Evolutionary conservation across 1,140 invertebrate species (phyloP).

Genomic region (Oncopeltus fasciatus): DNA sequence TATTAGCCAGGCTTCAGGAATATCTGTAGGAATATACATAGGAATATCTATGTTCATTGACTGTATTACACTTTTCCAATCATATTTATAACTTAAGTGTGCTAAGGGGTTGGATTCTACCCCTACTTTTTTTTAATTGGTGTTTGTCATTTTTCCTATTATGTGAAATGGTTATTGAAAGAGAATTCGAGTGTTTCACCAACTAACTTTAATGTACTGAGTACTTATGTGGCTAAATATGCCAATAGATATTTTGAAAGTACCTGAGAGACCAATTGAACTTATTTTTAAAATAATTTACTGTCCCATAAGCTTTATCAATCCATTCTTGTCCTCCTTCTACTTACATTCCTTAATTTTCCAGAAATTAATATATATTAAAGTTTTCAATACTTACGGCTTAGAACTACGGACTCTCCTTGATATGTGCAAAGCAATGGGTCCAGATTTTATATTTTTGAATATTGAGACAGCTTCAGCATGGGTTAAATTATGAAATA

Average conservation of each 20-base stretch:
- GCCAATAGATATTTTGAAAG: background rate
- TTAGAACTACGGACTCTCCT: constrained; percentile 38
- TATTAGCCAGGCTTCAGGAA: no score
- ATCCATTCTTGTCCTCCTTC: background rate
- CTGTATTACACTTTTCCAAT: no score
- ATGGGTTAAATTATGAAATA: constrained; percentile 69
- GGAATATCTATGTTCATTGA: no score
- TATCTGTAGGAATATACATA: no score
- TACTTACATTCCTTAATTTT: background rate
- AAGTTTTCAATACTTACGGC: background rate
- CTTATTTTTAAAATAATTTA: background rate
- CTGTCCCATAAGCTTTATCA: background rate
- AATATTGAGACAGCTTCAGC: constrained; percentile 71
- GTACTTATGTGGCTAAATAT: background rate
- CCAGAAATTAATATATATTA: background rate
- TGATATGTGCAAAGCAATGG: constrained; percentile 60
- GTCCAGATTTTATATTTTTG: constrained; percentile 61
- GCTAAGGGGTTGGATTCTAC: no score
- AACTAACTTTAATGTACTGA: background rate
- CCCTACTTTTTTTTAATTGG: no score
- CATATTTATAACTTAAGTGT: no score
- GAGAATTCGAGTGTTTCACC: no score
- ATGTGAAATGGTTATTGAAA: no score
- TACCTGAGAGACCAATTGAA: background rate
- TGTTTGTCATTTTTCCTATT: no score